phyloP scores from a whole-genome alignment of 2,113 vertebrate genomes.

The Thalassoma bifasciatum region DNA sequence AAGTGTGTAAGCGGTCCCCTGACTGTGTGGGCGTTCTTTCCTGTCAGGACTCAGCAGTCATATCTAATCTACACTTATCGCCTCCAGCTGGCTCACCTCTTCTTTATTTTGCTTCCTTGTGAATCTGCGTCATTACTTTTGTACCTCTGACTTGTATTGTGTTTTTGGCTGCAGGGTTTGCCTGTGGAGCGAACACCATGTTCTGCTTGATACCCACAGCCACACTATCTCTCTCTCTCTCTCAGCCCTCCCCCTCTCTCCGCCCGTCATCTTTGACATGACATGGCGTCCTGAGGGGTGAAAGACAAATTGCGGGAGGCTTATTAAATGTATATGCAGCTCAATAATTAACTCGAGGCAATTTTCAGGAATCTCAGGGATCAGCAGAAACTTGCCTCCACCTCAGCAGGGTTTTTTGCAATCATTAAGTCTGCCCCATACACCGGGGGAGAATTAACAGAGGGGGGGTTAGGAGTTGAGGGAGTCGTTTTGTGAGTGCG shows the following conservation, averaged over 20 bases:
- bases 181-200: constrained; percentile 17
- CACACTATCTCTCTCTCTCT: constrained; percentile 5
- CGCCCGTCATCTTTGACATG: constrained; percentile 68
- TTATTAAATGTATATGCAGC: constrained; percentile 83
- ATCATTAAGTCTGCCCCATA: constrained; percentile 77
- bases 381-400: constrained; percentile 83
- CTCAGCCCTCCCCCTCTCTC: constrained; percentile 18
- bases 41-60: constrained; percentile 9
- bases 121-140: constrained; percentile 37
- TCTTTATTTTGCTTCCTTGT: constrained; percentile 20
- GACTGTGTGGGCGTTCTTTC: constrained; percentile 11
- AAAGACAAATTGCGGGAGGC: constrained; percentile 77
- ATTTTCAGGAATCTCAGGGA: constrained; percentile 83
- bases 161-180: constrained; percentile 43
- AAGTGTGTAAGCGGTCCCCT: constrained; percentile 19
- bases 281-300: constrained; percentile 70
- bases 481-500: constrained; percentile 10
- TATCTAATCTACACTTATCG: constrained; percentile 32
- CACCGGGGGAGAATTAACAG: constrained; percentile 76
- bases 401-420: constrained; percentile 83
- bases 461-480: constrained; percentile 49
- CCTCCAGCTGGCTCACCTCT: constrained; percentile 8
- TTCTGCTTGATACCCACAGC: constrained; percentile 16
- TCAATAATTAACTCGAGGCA: constrained; percentile 86
- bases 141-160: constrained; percentile 4